Percentiles rank a stretch among this genome's conserved stretches.
Evolutionary conservation across 1,140 invertebrate genomes (phyloP).

Genomic region (Drosophila murphyi): DNA sequence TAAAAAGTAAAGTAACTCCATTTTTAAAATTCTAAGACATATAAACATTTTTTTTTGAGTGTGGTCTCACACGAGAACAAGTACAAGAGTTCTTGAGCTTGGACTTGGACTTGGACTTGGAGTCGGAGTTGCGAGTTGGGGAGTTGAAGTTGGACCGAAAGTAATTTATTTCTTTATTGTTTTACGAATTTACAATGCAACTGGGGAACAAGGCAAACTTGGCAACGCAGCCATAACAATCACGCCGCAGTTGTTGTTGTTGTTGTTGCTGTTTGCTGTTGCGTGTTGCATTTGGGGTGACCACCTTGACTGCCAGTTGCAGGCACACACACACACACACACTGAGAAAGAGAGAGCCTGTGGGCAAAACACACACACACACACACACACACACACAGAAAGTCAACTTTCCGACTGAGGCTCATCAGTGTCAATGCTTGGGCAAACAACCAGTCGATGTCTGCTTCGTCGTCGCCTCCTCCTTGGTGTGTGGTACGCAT

Average conservation of each 20-base stretch:
- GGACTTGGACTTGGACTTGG: slow-evolving; percentile 26
- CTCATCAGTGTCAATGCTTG: slow-evolving; percentile 82
- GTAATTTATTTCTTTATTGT: slow-evolving; percentile 84
- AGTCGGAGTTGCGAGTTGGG: slow-evolving; percentile 8
- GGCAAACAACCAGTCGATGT: slow-evolving; percentile 44
- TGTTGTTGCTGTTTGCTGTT: slow-evolving; percentile 52
- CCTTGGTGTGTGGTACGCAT: slow-evolving; percentile 82
- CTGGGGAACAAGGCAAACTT: slow-evolving; percentile 69
- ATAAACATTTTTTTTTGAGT: neutral
- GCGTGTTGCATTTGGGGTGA: slow-evolving; percentile 82
- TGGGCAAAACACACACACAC: slow-evolving; percentile 35
- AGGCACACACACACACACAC: slow-evolving; percentile 20
- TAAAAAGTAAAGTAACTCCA: no score
- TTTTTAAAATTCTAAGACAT: no score
- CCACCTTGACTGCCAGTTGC: slow-evolving; percentile 75
- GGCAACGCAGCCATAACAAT: slow-evolving; percentile 78
- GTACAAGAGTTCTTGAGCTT: slow-evolving; percentile 78
- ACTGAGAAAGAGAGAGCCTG: slow-evolving; percentile 26
- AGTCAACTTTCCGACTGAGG: slow-evolving; percentile 8
- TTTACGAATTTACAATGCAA: slow-evolving; percentile 84
- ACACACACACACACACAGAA: neutral
- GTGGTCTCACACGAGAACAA: slow-evolving; percentile 40
- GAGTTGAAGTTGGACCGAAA: slow-evolving; percentile 67
- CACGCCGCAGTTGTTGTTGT: slow-evolving; percentile 73
- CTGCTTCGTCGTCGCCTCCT: slow-evolving; percentile 43